Evolutionary conservation across 1,140 invertebrate species (phyloP), one percentile per base, ranked within the genome.

Genomic region (Drosophila sechellia): DNA sequence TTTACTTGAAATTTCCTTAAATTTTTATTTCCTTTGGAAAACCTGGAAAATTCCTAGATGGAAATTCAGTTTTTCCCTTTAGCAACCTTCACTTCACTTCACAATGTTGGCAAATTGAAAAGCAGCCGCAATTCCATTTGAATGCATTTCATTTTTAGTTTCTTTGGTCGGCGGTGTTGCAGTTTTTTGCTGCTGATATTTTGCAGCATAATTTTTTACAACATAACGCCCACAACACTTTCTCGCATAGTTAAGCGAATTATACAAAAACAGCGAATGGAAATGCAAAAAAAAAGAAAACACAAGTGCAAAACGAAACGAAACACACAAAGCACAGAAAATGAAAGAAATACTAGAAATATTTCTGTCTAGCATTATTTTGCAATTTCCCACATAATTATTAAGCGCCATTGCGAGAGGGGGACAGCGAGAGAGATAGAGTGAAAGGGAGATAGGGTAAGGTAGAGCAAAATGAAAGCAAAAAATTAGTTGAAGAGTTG

Each of bases 301-400:
- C 58, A 72, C 31, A 5, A 39, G 39, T 25, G 15, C 37, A 68
- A 76, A 84, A 64, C 25, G 31, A 73, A 73, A 53, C 20, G 34
- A 59, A 56, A 58, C 35, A 37, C 46, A 34, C 45, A 35, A 17
- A 50, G 27, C 10, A 45, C 65, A 63, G 59, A 49, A 64, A 65
- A 27, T 40, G 35, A 68, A 71, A 31, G 31, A 31, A 39, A 39
- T 39, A 13, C 11, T 11, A 73, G 43, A 70, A 60, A 78, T 68
- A 75, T 89, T 89, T 87, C 71, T 80, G 79, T 89, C 84, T 84
- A 87, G 84, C 79, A 83, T 89, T 78, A 71, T 89, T 87, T 89
- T 66, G 59, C 58, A 84, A 80, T 84, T 89, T 87, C 84, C 69
- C 84, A 87, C 84, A 87, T 89, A 87, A 87, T 89, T 87, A 84